A percentile compares a stretch with the other conserved stretches of the same genome.
Evolutionary conservation across 2,797 vertebrate species (phyloP).

Genomic region (Falco concolor): DNA sequence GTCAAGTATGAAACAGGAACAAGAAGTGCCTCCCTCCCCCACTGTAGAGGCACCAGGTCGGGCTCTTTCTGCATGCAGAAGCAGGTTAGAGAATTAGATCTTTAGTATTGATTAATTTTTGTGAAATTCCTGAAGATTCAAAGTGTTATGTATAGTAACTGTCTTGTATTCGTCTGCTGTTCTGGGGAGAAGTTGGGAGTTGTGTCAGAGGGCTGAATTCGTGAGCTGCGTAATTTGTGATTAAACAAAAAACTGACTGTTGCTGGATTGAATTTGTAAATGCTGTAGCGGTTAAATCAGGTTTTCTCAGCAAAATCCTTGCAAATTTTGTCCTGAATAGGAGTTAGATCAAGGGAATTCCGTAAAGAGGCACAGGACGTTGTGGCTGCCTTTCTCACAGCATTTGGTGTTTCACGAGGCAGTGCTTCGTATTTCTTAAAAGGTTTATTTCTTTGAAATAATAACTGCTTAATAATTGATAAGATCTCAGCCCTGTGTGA

Average conservation of each 20-base stretch:
- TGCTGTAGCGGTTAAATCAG: background rate
- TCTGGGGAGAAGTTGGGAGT: background rate
- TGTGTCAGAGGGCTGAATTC: background rate
- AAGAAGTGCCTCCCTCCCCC: conserved; percentile 41
- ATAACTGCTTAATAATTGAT: background rate
- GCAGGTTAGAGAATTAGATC: conserved; percentile 53
- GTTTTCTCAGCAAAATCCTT: background rate
- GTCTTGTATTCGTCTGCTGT: background rate
- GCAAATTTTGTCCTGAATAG: background rate
- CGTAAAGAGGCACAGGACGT: background rate
- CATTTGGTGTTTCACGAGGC: background rate
- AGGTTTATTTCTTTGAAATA: background rate
- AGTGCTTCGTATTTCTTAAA: background rate
- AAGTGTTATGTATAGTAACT: accelerated
- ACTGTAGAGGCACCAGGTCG: conserved; percentile 4
- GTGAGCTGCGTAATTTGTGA: background rate
- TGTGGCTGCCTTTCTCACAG: background rate
- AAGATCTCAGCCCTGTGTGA: background rate
- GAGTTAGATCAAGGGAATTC: background rate
- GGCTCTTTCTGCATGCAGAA: conserved; percentile 44
- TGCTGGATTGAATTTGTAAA: background rate
- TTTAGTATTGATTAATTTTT: background rate
- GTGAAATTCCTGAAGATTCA: background rate
- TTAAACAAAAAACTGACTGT: background rate
- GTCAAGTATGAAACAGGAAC: conserved; percentile 63